These are phyloP conservation scores for Pogonomyrmex barbatus DNA, from an alignment of 1,140 invertebrate species.

Conservation along the genomic window DNA sequence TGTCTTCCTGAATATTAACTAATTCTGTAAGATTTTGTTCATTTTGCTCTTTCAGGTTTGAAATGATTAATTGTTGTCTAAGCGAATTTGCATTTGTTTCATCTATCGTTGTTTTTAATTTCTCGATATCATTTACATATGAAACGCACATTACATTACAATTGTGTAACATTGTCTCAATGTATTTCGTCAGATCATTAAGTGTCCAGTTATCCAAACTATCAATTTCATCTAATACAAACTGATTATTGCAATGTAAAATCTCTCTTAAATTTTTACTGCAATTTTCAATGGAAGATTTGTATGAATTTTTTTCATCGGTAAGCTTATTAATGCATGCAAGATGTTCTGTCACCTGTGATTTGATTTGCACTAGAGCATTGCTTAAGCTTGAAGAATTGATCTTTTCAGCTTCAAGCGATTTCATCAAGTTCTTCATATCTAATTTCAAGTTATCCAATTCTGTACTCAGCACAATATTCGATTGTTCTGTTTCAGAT, in stretches of 20 bases:
- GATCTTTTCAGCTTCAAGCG: constrained; percentile 31
- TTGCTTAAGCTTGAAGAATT: constrained; percentile 45
- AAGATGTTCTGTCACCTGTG: constrained; percentile 42
- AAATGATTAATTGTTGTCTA: constrained; percentile 43
- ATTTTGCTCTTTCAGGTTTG: constrained; percentile 66
- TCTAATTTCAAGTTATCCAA: constrained; percentile 61
- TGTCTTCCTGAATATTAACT: constrained; percentile 29
- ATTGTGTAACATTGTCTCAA: constrained; percentile 45
- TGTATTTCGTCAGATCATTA: constrained; percentile 35
- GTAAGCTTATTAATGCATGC: constrained; percentile 51
- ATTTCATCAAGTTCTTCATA: constrained; percentile 61
- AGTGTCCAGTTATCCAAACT: constrained; percentile 52
- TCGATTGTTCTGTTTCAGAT: constrained; percentile 59
- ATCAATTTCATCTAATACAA: constrained; percentile 11
- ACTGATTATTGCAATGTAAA: constrained; percentile 10
- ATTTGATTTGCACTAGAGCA: constrained; percentile 33
- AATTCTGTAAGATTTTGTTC: constrained; percentile 43
- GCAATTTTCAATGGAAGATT: constrained; percentile 41
- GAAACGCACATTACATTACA: constrained; percentile 16
- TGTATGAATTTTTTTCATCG: constrained; percentile 53
- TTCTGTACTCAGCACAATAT: constrained; percentile 62
- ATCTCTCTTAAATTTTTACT: constrained; percentile 51
- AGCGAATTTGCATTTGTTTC: constrained; percentile 20
- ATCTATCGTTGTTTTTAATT: constrained; percentile 40
- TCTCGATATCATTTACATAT: constrained; percentile 38